Evolutionary conservation across 2,888 invertebrate species (phyloP).

Genomic region (Platynereis dumerilii): DNA sequence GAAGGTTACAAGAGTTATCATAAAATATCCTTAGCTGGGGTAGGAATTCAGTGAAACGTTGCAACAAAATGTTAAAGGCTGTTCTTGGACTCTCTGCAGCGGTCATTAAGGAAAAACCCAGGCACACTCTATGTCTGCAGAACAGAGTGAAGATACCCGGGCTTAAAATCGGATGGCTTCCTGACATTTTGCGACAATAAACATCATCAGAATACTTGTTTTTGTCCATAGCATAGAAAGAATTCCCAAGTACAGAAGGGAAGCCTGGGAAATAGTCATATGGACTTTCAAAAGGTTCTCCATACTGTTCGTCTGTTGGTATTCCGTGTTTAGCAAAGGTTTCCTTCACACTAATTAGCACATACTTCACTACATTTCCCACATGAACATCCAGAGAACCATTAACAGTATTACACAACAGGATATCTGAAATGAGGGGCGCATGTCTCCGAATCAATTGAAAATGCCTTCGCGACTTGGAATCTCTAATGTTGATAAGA

Average conservation of each 20-base stretch:
- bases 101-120: neutral
- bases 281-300: too few relatives aligned
- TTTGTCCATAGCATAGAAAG: neutral
- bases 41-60: neutral
- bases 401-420: neutral
- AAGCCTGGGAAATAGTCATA: neutral
- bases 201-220: neutral
- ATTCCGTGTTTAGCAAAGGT: neutral
- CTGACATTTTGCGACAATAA: neutral
- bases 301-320: neutral
- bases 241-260: neutral
- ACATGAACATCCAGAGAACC: neutral
- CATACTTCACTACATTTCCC: neutral
- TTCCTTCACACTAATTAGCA: neutral
- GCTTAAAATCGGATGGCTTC: too few relatives aligned
- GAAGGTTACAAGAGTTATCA: neutral
- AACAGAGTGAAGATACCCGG: too few relatives aligned
- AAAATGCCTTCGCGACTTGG: neutral
- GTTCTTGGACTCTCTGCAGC: neutral
- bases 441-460: neutral
- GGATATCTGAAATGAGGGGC: neutral
- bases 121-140: neutral
- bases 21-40: neutral
- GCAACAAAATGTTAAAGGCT: neutral
- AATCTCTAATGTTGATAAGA: neutral